These are phyloP conservation scores for Scopus umbretta DNA, from an alignment of 2,113 vertebrate species.

Conservation along the genomic window DNA sequence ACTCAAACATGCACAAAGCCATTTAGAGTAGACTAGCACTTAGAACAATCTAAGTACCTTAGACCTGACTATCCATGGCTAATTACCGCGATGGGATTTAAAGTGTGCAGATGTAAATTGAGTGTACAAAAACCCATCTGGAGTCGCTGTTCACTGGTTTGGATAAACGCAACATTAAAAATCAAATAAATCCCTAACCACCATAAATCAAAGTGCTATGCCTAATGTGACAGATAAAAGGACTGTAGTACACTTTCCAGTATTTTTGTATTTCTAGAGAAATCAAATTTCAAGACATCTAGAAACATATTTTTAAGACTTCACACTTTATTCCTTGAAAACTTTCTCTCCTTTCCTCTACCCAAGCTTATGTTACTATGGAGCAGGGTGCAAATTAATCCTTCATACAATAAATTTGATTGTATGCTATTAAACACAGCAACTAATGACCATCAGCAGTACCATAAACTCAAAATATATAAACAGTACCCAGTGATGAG, in stretches of 20 bases:
- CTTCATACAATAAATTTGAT: neutral
- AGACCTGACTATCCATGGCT: neutral
- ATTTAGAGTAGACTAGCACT: neutral
- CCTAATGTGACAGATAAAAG: neutral
- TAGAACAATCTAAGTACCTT: neutral
- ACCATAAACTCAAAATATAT: neutral
- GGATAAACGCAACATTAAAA: conserved; percentile 26
- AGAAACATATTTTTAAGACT: neutral
- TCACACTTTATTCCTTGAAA: neutral
- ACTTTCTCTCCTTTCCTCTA: neutral
- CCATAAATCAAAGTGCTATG: neutral
- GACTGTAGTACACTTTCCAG: neutral
- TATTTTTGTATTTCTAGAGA: neutral
- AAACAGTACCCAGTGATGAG: neutral
- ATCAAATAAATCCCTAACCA: neutral
- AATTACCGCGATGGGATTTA: conserved; percentile 22
- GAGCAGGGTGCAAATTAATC: neutral
- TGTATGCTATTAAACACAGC: neutral
- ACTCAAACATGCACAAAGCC: neutral
- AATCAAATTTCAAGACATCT: neutral
- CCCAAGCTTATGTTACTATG: neutral
- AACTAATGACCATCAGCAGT: neutral
- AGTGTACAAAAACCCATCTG: neutral
- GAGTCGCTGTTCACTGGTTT: conserved; percentile 7
- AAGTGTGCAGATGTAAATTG: neutral